These are phyloP conservation scores for Sciurus vulgaris DNA, from an alignment of 2,797 vertebrate genomes.

Conservation along the genomic window DNA sequence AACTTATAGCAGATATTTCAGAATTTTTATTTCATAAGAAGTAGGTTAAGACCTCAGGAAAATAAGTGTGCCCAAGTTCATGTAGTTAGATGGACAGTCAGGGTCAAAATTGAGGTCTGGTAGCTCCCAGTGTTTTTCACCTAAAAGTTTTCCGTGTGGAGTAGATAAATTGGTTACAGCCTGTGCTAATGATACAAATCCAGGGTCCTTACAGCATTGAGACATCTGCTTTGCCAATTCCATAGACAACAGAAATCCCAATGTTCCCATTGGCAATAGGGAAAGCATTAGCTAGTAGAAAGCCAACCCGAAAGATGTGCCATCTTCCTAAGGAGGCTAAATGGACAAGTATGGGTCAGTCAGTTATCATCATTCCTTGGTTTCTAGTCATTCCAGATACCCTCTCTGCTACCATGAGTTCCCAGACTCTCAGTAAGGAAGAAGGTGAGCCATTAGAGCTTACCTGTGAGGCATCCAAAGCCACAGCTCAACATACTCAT, in stretches of 20 bases:
- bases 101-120: conserved; percentile 49
- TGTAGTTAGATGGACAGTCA: not conserved
- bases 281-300: not conserved
- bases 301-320: not conserved
- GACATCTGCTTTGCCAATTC: not conserved
- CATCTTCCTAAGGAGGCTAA: not conserved
- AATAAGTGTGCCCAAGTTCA: not conserved
- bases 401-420: conserved; percentile 87
- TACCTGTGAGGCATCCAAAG: conserved; percentile 91
- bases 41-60: not conserved
- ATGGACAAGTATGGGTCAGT: not conserved
- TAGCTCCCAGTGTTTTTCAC: not conserved
- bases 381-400: conserved; percentile 93
- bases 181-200: not conserved
- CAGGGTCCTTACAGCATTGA: not conserved
- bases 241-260: not conserved
- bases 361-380: not conserved
- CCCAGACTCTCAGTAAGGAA: conserved; percentile 70
- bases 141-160: not conserved
- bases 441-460: conserved; percentile 91
- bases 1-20: not conserved
- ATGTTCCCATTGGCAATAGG: not conserved
- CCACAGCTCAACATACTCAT: conserved; percentile 94
- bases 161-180: conserved; percentile 41
- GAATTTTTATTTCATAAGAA: conserved; percentile 39